Evolutionary conservation across 2,888 invertebrate genomes (phyloP).

Genomic region (Caenorhabditis imperialis): DNA sequence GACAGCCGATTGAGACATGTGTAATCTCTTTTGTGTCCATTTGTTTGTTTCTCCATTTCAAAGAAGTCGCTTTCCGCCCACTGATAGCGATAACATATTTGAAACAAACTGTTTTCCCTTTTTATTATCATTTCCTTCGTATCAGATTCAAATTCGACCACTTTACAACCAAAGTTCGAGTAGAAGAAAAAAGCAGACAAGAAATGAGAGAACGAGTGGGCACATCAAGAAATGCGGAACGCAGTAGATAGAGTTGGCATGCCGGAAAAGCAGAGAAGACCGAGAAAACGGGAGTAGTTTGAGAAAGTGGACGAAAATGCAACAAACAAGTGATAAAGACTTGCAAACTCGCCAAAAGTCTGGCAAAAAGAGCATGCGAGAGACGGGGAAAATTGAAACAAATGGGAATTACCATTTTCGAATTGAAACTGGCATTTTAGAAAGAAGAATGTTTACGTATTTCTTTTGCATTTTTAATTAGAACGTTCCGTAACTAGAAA

Average conservation of each 20-base stretch:
- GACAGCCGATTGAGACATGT: constrained; percentile 18
- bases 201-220: constrained; percentile 8
- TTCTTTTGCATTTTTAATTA: no score
- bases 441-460: no score
- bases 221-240: constrained; percentile 41
- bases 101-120: neutral
- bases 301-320: constrained; percentile 1
- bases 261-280: constrained; percentile 21
- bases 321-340: neutral
- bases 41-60: constrained; percentile 28
- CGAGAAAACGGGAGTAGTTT: constrained; percentile 1
- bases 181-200: neutral
- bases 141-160: constrained; percentile 30
- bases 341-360: constrained; percentile 3
- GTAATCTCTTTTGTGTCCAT: constrained; percentile 30
- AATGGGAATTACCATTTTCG: no score
- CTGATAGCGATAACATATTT: constrained; percentile 11
- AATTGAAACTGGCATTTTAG: no score
- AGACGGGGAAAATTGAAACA: no score
- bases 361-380: neutral
- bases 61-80: no score
- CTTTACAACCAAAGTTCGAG: neutral
- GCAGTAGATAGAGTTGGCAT: constrained; percentile 28
- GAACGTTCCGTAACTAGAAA: no score
- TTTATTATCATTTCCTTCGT: constrained; percentile 18